Evolutionary conservation across 2,888 invertebrate species (phyloP).

Genomic region (Willowsia nigromaculata): DNA sequence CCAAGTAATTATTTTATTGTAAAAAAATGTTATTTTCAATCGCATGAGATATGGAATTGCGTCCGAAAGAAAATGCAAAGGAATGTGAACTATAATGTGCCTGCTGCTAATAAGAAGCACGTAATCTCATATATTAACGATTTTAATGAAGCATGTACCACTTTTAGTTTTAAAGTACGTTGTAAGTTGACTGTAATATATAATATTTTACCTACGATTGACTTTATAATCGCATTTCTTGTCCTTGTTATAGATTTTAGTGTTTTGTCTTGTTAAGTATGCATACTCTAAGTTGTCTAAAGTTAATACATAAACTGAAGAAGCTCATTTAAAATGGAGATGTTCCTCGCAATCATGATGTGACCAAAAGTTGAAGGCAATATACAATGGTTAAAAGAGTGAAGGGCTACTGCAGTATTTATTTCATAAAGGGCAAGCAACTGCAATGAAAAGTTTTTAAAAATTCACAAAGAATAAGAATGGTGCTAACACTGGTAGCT

Average conservation of each 20-base stretch:
- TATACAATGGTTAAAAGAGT: background rate
- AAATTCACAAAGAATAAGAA: background rate
- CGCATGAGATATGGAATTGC: background rate
- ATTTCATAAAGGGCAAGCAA: background rate
- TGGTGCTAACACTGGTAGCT: background rate
- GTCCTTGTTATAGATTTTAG: constrained; percentile 13
- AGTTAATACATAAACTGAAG: background rate
- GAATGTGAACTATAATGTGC: background rate
- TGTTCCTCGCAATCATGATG: background rate
- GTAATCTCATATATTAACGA: background rate
- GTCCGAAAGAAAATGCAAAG: background rate
- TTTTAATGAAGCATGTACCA: background rate
- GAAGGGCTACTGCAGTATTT: constrained; percentile 8
- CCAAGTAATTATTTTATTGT: background rate
- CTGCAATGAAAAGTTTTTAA: background rate
- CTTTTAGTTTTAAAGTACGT: background rate
- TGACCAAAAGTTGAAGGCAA: background rate
- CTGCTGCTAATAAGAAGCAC: background rate
- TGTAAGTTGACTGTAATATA: too few relatives aligned
- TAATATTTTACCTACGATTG: background rate
- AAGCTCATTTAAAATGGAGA: background rate
- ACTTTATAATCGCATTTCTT: constrained; percentile 30
- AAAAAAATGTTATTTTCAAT: background rate
- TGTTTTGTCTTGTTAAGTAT: background rate
- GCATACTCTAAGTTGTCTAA: background rate